Evolutionary conservation across 2,113 vertebrate genomes (phyloP), one percentile per base, ranked within the genome.

Genomic region (Pelvicachromis taeniatus): DNA sequence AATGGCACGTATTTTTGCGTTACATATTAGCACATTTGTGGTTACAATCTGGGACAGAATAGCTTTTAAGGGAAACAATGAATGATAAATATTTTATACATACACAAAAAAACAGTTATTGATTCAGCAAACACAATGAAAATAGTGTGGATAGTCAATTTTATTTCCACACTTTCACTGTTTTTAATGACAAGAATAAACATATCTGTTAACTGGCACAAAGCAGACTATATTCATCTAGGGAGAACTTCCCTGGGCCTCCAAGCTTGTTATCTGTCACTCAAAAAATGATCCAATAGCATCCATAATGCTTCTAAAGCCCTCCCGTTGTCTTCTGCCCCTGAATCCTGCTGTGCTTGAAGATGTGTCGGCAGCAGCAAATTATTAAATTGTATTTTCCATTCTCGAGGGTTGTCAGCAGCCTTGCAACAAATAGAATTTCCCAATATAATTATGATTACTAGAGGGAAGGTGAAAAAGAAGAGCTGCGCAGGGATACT

Each of bases 381-480:
- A 93, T 95, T 90, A 93, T 91, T 84, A 73, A 91, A 91, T 88
- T 91, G 87, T 93, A 83, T 92, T 90, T 93, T 88, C 81, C 82
- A 89, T 88, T 91, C 89, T 92, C 83, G 58, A 81, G 83, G 87
- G 86, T 68, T 93, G 92, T 91, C 89, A 77, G 82, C 81, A 73
- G 83, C 70, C 78, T 88, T 59, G 87, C 88, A 93, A 93, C 91
- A 92, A 92, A 93, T 90, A 91, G 82, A 93, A 90, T 90, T 91
- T 90, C 80, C 90, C 80, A 86, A 92, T 91, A 90, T 91, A 88
- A 89, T 94, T 92, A 90, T 87, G 85, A 88, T 88, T 85, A 91
- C 85, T 59, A 78, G 61, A 91, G 80, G 59, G 85, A 86, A 87
- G 78, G 56, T 65, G 84, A 91, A 61, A 87, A 87, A 77, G 65